Conservation (phyloP, 1,140 invertebrate species). For the Hypsibius dujardini region DNA sequence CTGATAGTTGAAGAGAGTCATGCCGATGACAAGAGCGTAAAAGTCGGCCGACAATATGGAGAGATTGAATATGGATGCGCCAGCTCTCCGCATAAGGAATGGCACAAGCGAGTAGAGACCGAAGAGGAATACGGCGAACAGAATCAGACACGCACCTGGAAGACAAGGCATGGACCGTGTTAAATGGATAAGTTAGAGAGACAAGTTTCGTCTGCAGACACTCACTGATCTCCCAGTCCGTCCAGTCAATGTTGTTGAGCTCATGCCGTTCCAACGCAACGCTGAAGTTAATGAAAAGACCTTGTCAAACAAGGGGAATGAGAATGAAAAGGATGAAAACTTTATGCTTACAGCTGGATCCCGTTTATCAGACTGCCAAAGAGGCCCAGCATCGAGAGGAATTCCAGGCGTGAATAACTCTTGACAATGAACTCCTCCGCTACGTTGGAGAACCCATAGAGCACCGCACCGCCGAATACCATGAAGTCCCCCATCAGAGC, state of each 20-base stretch:
- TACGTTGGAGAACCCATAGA: slow-evolving; percentile 63
- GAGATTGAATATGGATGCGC: slow-evolving; percentile 60
- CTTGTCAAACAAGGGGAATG: slow-evolving; percentile 13
- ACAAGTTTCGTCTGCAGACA: slow-evolving; percentile 18
- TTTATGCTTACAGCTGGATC: slow-evolving; percentile 49
- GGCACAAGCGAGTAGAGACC: slow-evolving; percentile 57
- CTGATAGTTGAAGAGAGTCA: slow-evolving; percentile 61
- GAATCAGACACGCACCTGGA: slow-evolving; percentile 40
- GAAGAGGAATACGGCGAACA: slow-evolving; percentile 48
- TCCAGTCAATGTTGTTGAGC: slow-evolving; percentile 39
- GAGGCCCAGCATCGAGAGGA: slow-evolving; percentile 63
- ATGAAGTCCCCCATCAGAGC: slow-evolving; percentile 63
- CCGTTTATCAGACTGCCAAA: slow-evolving; percentile 60
- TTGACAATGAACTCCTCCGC: slow-evolving; percentile 65
- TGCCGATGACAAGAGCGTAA: slow-evolving; percentile 59
- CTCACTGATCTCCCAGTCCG: slow-evolving; percentile 36
- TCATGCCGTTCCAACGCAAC: slow-evolving; percentile 38
- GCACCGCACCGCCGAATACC: slow-evolving; percentile 54
- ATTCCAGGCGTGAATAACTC: slow-evolving; percentile 56
- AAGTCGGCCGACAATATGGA: slow-evolving; percentile 66
- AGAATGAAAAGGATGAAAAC: not conserved
- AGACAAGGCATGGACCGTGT: slow-evolving; percentile 20
- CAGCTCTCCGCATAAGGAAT: slow-evolving; percentile 53
- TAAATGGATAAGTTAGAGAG: slow-evolving; percentile 16
- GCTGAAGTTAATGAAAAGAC: slow-evolving; percentile 28